A percentile compares a stretch with the other conserved stretches of the same genome.
phyloP scores from a whole-genome alignment of 1,140 invertebrate genomes.

The Neodiprion virginianus region DNA sequence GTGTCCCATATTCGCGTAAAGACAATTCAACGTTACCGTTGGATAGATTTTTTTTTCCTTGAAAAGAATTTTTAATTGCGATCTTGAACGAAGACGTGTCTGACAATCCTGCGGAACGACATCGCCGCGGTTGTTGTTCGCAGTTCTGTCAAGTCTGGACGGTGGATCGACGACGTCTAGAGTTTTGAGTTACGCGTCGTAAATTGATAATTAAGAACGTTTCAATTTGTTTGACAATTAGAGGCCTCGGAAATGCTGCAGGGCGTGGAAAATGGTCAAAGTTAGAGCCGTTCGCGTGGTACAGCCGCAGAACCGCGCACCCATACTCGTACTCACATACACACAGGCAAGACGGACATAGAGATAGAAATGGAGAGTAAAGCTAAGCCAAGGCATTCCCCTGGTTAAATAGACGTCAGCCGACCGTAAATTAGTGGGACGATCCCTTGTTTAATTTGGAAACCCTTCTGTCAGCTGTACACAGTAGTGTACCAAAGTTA shows the following conservation, averaged over 20 bases:
- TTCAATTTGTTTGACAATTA: constrained; percentile 5
- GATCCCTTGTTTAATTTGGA: constrained; percentile 25
- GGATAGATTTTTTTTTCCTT: too few species aligned
- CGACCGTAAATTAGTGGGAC: constrained; percentile 23
- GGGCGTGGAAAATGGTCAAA: neutral
- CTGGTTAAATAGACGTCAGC: constrained; percentile 6
- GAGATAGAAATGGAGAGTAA: constrained; percentile 4
- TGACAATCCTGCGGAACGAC: too few species aligned
- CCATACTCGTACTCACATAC: too few species aligned
- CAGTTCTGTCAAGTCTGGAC: too few species aligned
- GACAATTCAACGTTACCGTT: too few species aligned
- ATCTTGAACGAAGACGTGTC: too few species aligned
- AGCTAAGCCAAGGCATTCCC: constrained; percentile 14
- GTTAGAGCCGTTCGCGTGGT: neutral
- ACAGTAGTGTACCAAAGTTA: constrained; percentile 8
- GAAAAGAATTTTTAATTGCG: too few species aligned
- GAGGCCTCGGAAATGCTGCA: neutral
- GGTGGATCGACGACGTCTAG: too few species aligned
- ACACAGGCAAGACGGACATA: neutral
- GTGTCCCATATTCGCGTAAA: too few species aligned
- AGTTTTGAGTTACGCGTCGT: neutral
- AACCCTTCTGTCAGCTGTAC: constrained; percentile 18
- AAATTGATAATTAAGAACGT: too few species aligned
- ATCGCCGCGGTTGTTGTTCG: too few species aligned
- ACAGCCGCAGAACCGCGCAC: too few species aligned